A percentile compares a stretch with the other conserved stretches of the same genome.
These are phyloP conservation scores for Xiphorhynchus elegans DNA, from an alignment of 2,113 vertebrate genomes.

Conservation along the genomic window DNA sequence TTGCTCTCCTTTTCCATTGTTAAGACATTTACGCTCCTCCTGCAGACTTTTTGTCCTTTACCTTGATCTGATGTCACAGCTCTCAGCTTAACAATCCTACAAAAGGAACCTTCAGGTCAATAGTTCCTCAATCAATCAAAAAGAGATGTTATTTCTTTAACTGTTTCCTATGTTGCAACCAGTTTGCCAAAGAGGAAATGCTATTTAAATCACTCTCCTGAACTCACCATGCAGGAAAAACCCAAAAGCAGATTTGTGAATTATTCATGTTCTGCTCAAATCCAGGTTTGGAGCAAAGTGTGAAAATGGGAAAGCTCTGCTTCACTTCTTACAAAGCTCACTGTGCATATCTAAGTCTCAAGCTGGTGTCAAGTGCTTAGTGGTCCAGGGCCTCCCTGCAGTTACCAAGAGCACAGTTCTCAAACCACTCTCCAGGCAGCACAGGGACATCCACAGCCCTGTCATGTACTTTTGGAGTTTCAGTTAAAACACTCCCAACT, in stretches of 20 bases:
- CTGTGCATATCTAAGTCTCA: accelerated
- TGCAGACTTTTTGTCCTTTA: background rate
- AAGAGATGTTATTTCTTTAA: background rate
- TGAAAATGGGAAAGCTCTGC: background rate
- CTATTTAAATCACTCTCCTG: background rate
- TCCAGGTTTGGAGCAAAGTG: background rate
- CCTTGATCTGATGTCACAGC: background rate
- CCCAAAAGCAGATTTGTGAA: background rate
- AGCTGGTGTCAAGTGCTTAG: background rate
- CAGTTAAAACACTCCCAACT: background rate
- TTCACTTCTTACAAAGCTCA: background rate
- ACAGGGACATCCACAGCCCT: background rate
- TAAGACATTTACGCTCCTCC: background rate
- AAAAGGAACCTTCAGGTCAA: constrained; percentile 24
- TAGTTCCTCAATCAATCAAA: background rate
- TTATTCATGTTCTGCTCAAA: background rate
- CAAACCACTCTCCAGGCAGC: background rate
- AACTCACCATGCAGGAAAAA: background rate
- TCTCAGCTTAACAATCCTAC: background rate
- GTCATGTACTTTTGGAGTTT: background rate
- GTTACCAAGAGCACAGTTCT: background rate
- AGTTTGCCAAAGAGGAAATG: background rate
- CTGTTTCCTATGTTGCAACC: background rate
- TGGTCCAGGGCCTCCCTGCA: background rate
- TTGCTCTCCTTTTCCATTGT: background rate